Conservation (phyloP, 2,888 invertebrate genomes). For the Yponomeuta sedellus region DNA sequence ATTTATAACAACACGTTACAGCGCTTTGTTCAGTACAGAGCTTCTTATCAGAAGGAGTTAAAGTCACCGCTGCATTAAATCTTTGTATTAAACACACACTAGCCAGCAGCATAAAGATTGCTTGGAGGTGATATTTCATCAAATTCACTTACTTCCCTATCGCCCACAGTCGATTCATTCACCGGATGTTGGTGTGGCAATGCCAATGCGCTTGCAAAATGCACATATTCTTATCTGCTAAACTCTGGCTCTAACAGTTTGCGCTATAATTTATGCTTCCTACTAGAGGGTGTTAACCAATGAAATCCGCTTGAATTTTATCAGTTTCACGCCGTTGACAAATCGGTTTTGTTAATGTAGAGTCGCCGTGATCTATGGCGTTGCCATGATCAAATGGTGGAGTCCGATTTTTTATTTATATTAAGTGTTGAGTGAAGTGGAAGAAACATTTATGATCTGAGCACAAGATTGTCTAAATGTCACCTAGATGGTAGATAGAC, state of each 20-base stretch:
- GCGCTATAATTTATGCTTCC: slow-evolving; percentile 16
- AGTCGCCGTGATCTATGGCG: neutral
- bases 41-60: too few relatives aligned
- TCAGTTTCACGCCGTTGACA: neutral
- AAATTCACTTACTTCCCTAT: slow-evolving; percentile 21
- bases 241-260: neutral
- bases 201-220: slow-evolving; percentile 23
- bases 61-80: too few relatives aligned
- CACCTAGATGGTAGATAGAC: too few relatives aligned
- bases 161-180: slow-evolving; percentile 25
- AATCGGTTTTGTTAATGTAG: neutral
- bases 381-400: neutral
- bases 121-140: slow-evolving; percentile 24
- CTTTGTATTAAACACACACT: too few relatives aligned
- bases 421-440: too few relatives aligned
- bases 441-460: too few relatives aligned
- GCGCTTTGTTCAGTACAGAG: too few relatives aligned
- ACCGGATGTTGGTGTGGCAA: slow-evolving; percentile 28
- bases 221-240: slow-evolving; percentile 20
- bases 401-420: neutral
- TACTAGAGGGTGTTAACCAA: neutral
- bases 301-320: neutral
- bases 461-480: too few relatives aligned
- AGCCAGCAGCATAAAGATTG: neutral
- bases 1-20: too few relatives aligned